These are phyloP conservation scores for Helicorthomorpha holstii DNA, from an alignment of 1,140 invertebrate genomes.

Conservation along the genomic window DNA sequence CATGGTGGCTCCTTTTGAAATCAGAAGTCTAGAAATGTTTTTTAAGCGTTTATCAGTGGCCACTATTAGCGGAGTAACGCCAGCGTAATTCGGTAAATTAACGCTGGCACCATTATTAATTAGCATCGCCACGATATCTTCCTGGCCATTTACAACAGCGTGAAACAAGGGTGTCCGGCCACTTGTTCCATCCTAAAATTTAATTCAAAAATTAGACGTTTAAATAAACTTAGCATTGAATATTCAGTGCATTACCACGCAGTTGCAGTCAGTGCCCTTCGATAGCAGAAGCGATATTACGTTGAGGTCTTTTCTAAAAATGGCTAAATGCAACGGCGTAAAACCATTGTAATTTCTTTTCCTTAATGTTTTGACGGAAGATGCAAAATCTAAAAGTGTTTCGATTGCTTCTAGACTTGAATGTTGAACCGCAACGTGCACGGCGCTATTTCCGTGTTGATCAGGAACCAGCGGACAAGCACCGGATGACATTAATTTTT, in stretches of 20 bases:
- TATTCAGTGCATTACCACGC: conserved; percentile 11
- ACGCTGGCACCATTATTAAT: conserved; percentile 15
- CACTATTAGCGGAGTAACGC: conserved; percentile 18
- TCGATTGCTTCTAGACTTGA: neutral
- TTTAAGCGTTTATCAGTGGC: conserved; percentile 16
- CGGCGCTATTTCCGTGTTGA: conserved; percentile 15
- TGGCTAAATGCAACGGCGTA: conserved; percentile 19
- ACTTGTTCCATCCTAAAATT: conserved; percentile 21
- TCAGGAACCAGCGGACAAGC: conserved; percentile 1
- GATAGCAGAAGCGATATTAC: conserved; percentile 13
- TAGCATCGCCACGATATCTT: conserved; percentile 16
- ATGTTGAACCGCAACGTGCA: conserved; percentile 18
- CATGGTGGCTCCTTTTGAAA: conserved; percentile 6
- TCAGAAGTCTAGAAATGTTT: conserved; percentile 3
- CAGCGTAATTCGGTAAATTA: conserved; percentile 20
- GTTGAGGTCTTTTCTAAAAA: conserved; percentile 14
- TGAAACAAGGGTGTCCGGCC: conserved; percentile 20
- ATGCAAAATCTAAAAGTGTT: neutral
- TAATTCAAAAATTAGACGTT: neutral
- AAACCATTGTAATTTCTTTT: conserved; percentile 12
- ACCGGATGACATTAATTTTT: conserved; percentile 3
- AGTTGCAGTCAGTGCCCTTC: conserved; percentile 14
- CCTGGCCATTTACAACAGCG: conserved; percentile 18
- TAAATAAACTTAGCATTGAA: neutral
- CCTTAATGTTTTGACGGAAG: neutral